Evolutionary conservation across 2,797 vertebrate genomes (phyloP).

Genomic region (Characodon lateralis): DNA sequence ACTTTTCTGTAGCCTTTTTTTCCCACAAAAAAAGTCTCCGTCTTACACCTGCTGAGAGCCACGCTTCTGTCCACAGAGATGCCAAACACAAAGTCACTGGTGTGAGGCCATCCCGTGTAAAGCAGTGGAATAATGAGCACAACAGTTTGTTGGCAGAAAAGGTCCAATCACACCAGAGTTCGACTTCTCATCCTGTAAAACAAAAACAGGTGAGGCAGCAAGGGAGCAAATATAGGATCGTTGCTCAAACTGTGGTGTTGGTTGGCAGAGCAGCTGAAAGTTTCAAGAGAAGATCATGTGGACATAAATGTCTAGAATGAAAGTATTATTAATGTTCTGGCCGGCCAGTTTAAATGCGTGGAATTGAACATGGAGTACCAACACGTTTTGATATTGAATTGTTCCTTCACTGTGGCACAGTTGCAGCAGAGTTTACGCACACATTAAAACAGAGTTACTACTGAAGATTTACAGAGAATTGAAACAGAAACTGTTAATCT

Average conservation of each 20-base stretch:
- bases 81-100: background rate
- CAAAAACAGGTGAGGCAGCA: conserved; percentile 73
- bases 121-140: conserved; percentile 35
- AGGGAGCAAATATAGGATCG: conserved; percentile 78
- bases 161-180: conserved; percentile 56
- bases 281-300: conserved; percentile 13
- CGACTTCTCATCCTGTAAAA: conserved; percentile 74
- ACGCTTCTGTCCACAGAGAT: background rate
- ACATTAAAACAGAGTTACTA: conserved; percentile 29
- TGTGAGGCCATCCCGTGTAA: conserved; percentile 15
- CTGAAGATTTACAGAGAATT: conserved; percentile 32
- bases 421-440: background rate
- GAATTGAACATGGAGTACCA: background rate
- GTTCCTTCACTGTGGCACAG: conserved; percentile 4
- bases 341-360: background rate
- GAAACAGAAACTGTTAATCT: conserved; percentile 59
- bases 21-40: background rate
- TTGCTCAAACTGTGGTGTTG: conserved; percentile 57
- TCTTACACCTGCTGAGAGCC: background rate
- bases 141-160: conserved; percentile 49
- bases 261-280: conserved; percentile 27
- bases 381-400: background rate
- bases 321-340: background rate
- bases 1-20: no score
- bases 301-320: background rate